Conservation (phyloP, 2,888 invertebrate genomes). For the Drosophila ezoana region DNA sequence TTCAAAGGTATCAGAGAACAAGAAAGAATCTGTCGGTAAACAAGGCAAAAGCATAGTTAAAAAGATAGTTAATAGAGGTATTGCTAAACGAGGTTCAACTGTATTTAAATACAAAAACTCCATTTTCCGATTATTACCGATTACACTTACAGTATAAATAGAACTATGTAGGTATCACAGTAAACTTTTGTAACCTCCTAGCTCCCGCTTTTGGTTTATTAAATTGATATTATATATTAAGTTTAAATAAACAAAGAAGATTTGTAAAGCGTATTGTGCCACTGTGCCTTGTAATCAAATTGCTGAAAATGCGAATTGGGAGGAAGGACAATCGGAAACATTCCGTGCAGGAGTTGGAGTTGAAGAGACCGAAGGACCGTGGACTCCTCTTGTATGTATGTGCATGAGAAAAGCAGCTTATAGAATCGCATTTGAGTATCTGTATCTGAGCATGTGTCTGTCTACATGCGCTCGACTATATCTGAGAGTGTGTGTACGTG, state of each 20-base stretch:
- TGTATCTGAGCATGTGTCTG: slow-evolving; percentile 39
- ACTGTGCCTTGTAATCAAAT: slow-evolving; percentile 73
- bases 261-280: slow-evolving; percentile 7
- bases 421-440: slow-evolving; percentile 53
- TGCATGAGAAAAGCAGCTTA: slow-evolving; percentile 76
- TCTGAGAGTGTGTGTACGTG: slow-evolving; percentile 13
- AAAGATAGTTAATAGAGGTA: too few relatives aligned
- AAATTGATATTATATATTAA: too few relatives aligned
- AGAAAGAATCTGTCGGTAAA: too few relatives aligned
- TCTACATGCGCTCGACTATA: slow-evolving; percentile 17
- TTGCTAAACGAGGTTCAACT: too few relatives aligned
- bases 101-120: too few relatives aligned
- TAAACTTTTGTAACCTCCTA: too few relatives aligned
- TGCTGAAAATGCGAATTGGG: slow-evolving; percentile 65
- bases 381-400: slow-evolving; percentile 56
- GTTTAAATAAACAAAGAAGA: not conserved
- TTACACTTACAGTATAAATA: too few relatives aligned
- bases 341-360: slow-evolving; percentile 40
- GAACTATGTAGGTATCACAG: too few relatives aligned
- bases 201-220: too few relatives aligned
- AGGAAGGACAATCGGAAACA: slow-evolving; percentile 59
- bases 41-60: too few relatives aligned
- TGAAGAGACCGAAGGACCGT: slow-evolving; percentile 42
- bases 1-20: too few relatives aligned
- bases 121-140: too few relatives aligned